Conservation (phyloP, 1,140 invertebrate species). For the Bombus turneri region DNA sequence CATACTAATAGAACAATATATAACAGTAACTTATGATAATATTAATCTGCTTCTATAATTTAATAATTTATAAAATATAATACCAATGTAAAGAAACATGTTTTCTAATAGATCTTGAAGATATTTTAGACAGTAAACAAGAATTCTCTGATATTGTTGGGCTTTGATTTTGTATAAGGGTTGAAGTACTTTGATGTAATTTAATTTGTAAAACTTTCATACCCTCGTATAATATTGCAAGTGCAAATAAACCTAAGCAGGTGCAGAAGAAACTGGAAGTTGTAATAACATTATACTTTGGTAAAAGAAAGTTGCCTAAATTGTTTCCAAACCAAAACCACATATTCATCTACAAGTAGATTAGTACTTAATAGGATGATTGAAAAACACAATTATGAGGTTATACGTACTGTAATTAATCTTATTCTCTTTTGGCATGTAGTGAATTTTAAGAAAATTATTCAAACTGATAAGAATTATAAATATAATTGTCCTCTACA, state of each 20-base stretch:
- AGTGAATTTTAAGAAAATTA: slow-evolving; percentile 13
- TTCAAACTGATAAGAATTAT: slow-evolving; percentile 47
- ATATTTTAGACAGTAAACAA: slow-evolving; percentile 73
- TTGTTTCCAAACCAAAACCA: slow-evolving; percentile 85
- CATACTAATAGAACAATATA: slow-evolving; percentile 52
- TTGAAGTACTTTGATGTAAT: slow-evolving; percentile 62
- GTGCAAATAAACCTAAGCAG: slow-evolving; percentile 82
- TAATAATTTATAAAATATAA: slow-evolving; percentile 1
- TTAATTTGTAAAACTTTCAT: slow-evolving; percentile 82
- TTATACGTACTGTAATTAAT: slow-evolving; percentile 37
- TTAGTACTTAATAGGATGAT: not conserved
- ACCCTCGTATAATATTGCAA: slow-evolving; percentile 83
- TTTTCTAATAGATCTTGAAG: slow-evolving; percentile 52
- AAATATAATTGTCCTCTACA: slow-evolving; percentile 14
- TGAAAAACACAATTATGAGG: not conserved
- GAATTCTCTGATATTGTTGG: slow-evolving; percentile 71
- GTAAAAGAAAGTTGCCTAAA: slow-evolving; percentile 83
- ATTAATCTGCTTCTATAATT: not conserved
- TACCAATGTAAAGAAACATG: slow-evolving; percentile 63
- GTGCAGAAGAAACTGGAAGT: slow-evolving; percentile 81
- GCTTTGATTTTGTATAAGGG: slow-evolving; percentile 31
- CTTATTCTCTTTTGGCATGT: not conserved
- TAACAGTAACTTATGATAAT: slow-evolving; percentile 22
- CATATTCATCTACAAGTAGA: slow-evolving; percentile 82
- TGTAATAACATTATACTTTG: slow-evolving; percentile 81